Percentiles rank a stretch among this genome's conserved stretches.
Evolutionary conservation across 2,888 invertebrate species (phyloP).

Genomic region (Desoria tigrina): DNA sequence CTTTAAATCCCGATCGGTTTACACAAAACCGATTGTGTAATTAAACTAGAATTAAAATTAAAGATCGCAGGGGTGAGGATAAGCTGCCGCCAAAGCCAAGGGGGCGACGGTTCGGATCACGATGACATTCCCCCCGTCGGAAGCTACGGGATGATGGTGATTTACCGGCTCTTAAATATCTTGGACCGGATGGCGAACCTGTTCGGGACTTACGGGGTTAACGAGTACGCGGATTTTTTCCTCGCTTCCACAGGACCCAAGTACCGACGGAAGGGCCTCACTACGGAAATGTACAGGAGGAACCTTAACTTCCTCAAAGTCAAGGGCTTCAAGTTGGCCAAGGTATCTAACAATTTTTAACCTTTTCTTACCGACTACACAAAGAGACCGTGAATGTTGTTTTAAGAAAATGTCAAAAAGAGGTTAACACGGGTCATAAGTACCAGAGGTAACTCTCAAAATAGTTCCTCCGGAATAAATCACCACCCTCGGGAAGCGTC

Average conservation of each 20-base stretch:
- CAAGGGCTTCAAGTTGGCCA: slow-evolving; percentile 44
- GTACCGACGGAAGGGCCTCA: slow-evolving; percentile 31
- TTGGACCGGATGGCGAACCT: slow-evolving; percentile 35
- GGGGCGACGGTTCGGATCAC: slow-evolving; percentile 9
- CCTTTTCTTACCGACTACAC: too few species aligned
- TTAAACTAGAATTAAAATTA: too few species aligned
- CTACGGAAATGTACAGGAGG: slow-evolving; percentile 38
- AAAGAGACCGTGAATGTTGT: too few species aligned
- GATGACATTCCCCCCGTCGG: slow-evolving; percentile 22
- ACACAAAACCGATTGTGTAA: too few species aligned
- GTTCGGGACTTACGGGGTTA: slow-evolving; percentile 30
- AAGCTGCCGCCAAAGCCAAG: slow-evolving; percentile 31
- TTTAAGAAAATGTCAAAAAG: too few species aligned
- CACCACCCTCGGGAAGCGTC: too few species aligned
- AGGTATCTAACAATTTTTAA: too few species aligned
- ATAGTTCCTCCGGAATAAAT: too few species aligned
- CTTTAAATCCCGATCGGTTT: too few species aligned
- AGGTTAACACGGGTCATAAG: too few species aligned
- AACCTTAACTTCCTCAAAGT: slow-evolving; percentile 37
- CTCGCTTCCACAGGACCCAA: slow-evolving; percentile 34
- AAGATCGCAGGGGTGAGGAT: slow-evolving; percentile 40
- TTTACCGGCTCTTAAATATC: slow-evolving; percentile 26
- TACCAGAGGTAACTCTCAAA: too few species aligned
- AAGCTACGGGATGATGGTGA: slow-evolving; percentile 23
- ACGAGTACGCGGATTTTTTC: slow-evolving; percentile 41